Evolutionary conservation across 2,888 invertebrate genomes (phyloP).

Genomic region (Troides aeacus): DNA sequence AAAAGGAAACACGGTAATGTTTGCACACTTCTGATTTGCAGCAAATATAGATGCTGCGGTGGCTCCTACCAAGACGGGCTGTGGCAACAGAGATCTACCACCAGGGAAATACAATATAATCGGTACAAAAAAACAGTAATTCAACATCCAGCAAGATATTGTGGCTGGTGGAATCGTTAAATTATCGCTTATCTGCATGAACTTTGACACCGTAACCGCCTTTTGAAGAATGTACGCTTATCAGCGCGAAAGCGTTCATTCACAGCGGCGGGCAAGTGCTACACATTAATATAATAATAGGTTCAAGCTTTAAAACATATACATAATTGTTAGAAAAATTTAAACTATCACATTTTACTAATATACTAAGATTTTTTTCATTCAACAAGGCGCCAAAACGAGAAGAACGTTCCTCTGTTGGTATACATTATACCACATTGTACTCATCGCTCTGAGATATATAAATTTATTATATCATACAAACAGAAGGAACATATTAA

Average conservation of each 20-base stretch:
- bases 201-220: constrained; percentile 67
- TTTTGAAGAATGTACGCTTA: constrained; percentile 66
- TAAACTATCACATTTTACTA: neutral
- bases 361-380: neutral
- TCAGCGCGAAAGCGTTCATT: constrained; percentile 66
- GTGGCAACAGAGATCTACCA: no score
- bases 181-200: constrained; percentile 55
- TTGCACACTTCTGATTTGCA: no score
- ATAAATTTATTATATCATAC: no score
- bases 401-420: no score
- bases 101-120: no score
- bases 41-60: no score
- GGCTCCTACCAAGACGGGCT: no score
- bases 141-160: constrained; percentile 29
- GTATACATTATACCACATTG: no score
- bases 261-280: constrained; percentile 48
- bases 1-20: no score
- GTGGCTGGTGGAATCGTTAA: constrained; percentile 31
- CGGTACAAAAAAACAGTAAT: constrained; percentile 10
- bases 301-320: neutral
- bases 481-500: no score
- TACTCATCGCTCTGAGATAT: no score
- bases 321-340: neutral
- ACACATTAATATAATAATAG: neutral
- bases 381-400: no score